Conservation (phyloP, 1,140 invertebrate species). For the Saccostrea cuccullata region DNA sequence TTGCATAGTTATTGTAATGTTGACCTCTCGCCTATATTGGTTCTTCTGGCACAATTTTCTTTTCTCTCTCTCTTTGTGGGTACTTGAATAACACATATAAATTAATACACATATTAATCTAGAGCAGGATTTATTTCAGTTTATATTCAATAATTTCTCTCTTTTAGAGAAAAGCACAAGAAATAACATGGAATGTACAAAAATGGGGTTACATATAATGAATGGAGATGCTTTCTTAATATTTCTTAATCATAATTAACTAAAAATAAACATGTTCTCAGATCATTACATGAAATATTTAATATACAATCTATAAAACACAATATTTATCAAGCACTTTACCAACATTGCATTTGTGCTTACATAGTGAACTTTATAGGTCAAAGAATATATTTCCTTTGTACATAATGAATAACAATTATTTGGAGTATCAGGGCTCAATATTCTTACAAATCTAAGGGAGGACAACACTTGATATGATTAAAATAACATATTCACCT, state of each 20-base stretch:
- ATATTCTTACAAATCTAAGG: background rate
- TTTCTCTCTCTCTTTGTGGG: too few relatives aligned
- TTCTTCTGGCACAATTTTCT: too few relatives aligned
- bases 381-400: background rate
- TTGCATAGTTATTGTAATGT: too few relatives aligned
- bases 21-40: too few relatives aligned
- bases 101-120: background rate
- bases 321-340: conserved; percentile 25
- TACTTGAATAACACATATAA: background rate
- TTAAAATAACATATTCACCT: background rate
- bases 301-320: conserved; percentile 9
- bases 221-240: background rate
- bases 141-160: background rate
- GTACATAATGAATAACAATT: background rate
- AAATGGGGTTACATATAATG: conserved; percentile 20
- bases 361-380: background rate
- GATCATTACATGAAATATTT: background rate
- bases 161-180: conserved; percentile 11
- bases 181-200: conserved; percentile 24
- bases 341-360: conserved; percentile 4
- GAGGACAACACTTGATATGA: conserved; percentile 11
- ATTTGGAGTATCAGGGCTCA: background rate
- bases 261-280: background rate
- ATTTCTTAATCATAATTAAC: background rate
- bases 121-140: conserved; percentile 25